Percentiles rank a stretch among this genome's conserved stretches.
Conservation (phyloP, 1,140 invertebrate genomes). For the Argopecten irradians region DNA sequence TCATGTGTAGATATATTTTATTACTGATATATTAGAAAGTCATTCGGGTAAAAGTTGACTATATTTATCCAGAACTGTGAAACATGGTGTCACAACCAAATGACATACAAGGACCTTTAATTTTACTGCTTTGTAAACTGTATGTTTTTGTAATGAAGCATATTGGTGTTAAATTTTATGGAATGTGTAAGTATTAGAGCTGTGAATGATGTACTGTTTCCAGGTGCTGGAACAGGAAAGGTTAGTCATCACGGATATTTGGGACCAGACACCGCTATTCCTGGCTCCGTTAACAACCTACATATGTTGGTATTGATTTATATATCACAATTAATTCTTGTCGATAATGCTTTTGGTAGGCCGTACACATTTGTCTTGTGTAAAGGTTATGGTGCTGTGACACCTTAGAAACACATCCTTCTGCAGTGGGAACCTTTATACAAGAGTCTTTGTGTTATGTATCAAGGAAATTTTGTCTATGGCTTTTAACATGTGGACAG, state of each 20-base stretch:
- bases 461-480: background rate
- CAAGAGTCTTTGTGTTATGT: background rate
- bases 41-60: too few relatives aligned
- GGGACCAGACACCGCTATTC: slow-evolving; percentile 12
- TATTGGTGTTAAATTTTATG: too few relatives aligned
- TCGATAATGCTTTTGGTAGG: slow-evolving; percentile 15
- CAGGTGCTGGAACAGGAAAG: background rate
- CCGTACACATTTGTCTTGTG: slow-evolving; percentile 11
- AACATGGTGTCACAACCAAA: too few relatives aligned
- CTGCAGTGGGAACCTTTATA: background rate
- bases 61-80: too few relatives aligned
- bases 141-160: too few relatives aligned
- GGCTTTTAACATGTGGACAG: background rate
- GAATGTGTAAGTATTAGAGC: too few relatives aligned
- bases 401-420: background rate
- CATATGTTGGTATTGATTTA: slow-evolving; percentile 13
- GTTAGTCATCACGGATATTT: background rate
- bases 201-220: too few relatives aligned
- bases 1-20: too few relatives aligned
- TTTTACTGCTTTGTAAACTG: too few relatives aligned
- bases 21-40: too few relatives aligned
- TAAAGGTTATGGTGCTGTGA: slow-evolving; percentile 15
- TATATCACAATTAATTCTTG: slow-evolving; percentile 19
- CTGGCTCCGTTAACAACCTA: background rate
- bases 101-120: too few relatives aligned